These are phyloP conservation scores for Tapera naevia DNA, from an alignment of 2,797 vertebrate genomes.

Conservation along the genomic window DNA sequence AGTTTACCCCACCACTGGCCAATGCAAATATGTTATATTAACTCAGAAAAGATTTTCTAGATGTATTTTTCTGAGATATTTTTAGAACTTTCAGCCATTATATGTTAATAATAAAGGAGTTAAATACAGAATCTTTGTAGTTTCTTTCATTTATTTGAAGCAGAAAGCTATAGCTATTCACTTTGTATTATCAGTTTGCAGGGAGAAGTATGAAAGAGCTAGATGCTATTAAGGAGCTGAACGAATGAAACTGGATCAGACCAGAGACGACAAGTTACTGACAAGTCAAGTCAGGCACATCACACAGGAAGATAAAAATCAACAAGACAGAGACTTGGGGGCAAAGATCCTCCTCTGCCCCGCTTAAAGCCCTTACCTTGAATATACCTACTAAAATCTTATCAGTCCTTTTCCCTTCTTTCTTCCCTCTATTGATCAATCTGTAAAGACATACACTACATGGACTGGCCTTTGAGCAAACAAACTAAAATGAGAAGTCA, in stretches of 20 bases:
- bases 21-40: background rate
- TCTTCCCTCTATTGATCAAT: background rate
- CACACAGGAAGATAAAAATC: slow-evolving; percentile 1
- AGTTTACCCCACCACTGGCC: background rate
- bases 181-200: background rate
- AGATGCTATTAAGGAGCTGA: background rate
- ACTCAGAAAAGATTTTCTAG: background rate
- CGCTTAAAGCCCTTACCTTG: background rate
- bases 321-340: background rate
- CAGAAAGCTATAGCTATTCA: background rate
- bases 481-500: background rate
- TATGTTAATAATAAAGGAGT: background rate
- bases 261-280: background rate
- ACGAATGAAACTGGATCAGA: background rate
- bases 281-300: slow-evolving; percentile 23
- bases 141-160: background rate
- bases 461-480: background rate
- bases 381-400: background rate
- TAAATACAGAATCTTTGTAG: background rate
- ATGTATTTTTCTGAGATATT: background rate
- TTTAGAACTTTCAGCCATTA: background rate
- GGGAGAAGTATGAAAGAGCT: background rate
- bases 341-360: background rate
- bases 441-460: background rate
- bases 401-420: background rate